Evolutionary conservation across 1,140 invertebrate genomes (phyloP), one percentile per base, ranked within the genome.

Genomic region (Zaprionus vittiger): DNA sequence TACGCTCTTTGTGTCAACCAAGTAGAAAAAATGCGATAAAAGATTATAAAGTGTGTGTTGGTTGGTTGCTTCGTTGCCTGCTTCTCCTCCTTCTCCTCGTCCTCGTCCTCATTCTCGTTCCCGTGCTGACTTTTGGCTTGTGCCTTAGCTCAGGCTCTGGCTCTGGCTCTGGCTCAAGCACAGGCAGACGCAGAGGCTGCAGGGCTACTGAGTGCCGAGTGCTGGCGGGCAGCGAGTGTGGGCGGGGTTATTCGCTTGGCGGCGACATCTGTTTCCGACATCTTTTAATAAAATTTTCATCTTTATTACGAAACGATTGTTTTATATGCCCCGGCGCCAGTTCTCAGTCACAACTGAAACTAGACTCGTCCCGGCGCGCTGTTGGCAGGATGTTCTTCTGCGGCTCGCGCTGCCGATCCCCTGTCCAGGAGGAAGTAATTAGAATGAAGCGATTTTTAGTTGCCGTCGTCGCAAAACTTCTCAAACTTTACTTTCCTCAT

Each of bases 231-330:
- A 12, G 44, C 4, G n/a, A 26, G 17, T 7, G 67, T 52, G 76
- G 67, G 73, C 65, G 59, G 57, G 64, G 68, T 68, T 78, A 37
- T 70, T 62, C 66, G 57, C 66, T 71, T 71, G 68, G 73, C 67
- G 49, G 83, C 85, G 89, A 89, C 92, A 93, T 92, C 92, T 93
- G 92, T 91, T 93, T 89, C 81, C 82, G 92, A 93, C 92, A 93
- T 92, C 92, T 93, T 93, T 93, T 93, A 92, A 93, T 93, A 93
- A 93, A 93, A 93, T 92, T 92, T 92, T 92, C 92, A 93, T 93
- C 92, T 92, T 93, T 93, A 92, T 92, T 92, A 92, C 90, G 77
- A 86, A 86, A 91, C 83, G 89, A 91, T 92, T 92, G 91, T 92
- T 92, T 92, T 92, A 92, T 92, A 75, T 77, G 77, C 63, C 65